Percentiles rank a stretch among this genome's conserved stretches.
phyloP scores from a whole-genome alignment of 2,113 vertebrate genomes.

The Myrmecophaga tridactyla region DNA sequence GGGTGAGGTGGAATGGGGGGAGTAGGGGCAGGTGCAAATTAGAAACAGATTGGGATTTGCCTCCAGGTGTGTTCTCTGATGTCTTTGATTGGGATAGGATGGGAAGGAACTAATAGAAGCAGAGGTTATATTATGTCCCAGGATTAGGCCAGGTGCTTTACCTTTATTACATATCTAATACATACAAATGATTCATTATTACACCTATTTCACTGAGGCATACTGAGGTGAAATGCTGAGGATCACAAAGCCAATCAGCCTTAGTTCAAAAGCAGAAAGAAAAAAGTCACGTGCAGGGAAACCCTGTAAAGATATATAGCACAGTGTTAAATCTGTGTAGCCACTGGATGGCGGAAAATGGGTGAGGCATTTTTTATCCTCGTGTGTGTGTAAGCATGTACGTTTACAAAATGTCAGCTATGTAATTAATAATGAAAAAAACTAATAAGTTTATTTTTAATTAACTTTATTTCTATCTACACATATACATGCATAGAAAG shows the following conservation, averaged over 20 bases:
- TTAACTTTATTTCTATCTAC: background rate
- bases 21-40: no score
- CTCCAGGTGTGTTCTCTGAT: no score
- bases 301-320: background rate
- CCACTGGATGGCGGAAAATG: background rate
- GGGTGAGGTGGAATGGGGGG: accelerated
- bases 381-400: background rate
- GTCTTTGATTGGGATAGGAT: background rate
- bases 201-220: background rate
- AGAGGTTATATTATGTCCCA: accelerated
- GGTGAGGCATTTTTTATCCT: background rate
- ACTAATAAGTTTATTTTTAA: background rate
- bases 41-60: no score
- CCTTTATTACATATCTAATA: background rate
- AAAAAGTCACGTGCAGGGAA: background rate
- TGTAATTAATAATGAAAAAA: background rate
- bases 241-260: accelerated
- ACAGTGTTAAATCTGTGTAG: background rate
- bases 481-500: accelerated
- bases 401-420: background rate
- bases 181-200: background rate
- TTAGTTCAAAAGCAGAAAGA: background rate
- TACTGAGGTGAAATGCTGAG: background rate
- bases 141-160: background rate
- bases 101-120: background rate